Conservation (phyloP, 2,113 vertebrate genomes). For the Gnathonemus echidnorhynchus region DNA sequence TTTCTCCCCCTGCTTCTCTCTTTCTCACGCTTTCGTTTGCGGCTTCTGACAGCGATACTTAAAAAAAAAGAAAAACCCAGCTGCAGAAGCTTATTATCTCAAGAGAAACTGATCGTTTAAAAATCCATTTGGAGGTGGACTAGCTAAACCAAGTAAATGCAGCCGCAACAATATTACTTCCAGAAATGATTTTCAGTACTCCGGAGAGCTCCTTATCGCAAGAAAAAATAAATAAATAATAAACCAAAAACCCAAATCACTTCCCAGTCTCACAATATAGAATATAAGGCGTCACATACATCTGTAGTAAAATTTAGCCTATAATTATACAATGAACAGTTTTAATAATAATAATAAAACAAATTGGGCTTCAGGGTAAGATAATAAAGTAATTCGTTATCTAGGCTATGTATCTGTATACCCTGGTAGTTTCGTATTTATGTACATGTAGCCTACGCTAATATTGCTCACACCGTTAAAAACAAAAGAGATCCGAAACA, state of each 20-base stretch:
- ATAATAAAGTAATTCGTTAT: background rate
- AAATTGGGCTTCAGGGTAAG: background rate
- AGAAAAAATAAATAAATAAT: background rate
- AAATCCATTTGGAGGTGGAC: background rate
- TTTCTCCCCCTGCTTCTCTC: background rate
- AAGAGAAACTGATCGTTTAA: background rate
- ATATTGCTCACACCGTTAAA: background rate
- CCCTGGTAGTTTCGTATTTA: background rate
- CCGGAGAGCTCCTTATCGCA: conserved; percentile 26
- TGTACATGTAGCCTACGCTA: background rate
- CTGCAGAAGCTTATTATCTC: background rate
- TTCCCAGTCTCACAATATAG: background rate
- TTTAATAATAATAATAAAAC: background rate
- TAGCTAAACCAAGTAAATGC: background rate
- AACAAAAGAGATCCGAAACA: background rate
- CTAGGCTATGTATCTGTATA: background rate
- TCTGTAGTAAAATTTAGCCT: background rate
- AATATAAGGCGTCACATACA: background rate
- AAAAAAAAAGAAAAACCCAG: background rate
- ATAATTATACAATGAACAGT: background rate
- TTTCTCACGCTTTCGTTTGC: background rate
- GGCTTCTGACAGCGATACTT: background rate
- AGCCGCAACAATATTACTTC: background rate
- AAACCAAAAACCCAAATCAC: background rate
- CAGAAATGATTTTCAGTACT: conserved; percentile 33